Evolutionary conservation across 2,888 invertebrate species (phyloP).

Genomic region (Noctua janthina): DNA sequence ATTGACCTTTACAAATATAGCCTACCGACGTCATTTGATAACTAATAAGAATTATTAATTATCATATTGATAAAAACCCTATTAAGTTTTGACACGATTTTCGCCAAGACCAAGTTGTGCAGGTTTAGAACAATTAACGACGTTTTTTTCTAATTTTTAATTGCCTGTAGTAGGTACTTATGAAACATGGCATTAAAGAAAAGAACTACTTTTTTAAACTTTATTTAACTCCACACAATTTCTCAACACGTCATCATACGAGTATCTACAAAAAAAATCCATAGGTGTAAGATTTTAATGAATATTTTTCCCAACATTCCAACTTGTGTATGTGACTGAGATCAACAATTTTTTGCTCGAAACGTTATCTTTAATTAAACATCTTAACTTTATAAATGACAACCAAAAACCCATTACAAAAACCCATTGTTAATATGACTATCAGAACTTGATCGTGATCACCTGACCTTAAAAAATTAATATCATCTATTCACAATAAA

Average conservation of each 20-base stretch:
- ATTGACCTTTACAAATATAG: slow-evolving; percentile 34
- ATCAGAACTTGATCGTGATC: not conserved
- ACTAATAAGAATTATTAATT: not conserved
- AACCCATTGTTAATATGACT: slow-evolving; percentile 6
- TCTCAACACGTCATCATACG: not conserved
- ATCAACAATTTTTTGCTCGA: slow-evolving; percentile 5
- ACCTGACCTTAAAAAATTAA: not conserved
- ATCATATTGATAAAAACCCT: not conserved
- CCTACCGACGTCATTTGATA: not conserved
- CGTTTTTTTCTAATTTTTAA: not conserved
- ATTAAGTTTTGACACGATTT: not conserved
- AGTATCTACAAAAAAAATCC: not conserved
- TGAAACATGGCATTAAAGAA: not conserved
- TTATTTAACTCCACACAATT: not conserved
- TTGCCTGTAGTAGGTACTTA: not conserved
- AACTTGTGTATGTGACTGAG: slow-evolving; percentile 20
- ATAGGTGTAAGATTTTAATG: not conserved
- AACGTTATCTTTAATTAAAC: slow-evolving; percentile 36
- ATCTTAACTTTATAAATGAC: slow-evolving; percentile 5
- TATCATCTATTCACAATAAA: not conserved
- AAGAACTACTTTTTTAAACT: not conserved
- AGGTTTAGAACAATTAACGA: not conserved
- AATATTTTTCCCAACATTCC: slow-evolving; percentile 7
- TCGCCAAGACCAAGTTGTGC: not conserved
- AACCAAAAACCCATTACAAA: slow-evolving; percentile 7